phyloP scores from a whole-genome alignment of 2,113 vertebrate species.

The Bos javanicus region DNA sequence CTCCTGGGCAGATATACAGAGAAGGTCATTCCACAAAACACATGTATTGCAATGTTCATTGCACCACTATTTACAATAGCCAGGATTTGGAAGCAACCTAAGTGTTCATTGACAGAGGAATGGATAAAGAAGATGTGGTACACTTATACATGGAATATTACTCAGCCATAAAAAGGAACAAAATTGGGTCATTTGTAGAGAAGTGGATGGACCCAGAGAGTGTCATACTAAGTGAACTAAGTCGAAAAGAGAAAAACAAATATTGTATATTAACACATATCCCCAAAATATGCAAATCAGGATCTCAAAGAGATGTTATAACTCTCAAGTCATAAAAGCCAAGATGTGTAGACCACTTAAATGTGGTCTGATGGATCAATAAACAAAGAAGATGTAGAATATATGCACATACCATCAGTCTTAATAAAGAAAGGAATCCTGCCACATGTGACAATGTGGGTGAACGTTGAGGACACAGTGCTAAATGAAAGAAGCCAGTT shows the following conservation, averaged over 20 bases:
- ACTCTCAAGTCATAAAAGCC: not conserved
- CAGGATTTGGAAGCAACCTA: not conserved
- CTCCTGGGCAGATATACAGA: not conserved
- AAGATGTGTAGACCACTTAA: not conserved
- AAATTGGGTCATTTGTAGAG: not conserved
- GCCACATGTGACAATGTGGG: not conserved
- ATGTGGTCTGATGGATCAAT: not conserved
- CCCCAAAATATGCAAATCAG: not conserved
- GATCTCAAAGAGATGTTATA: not conserved
- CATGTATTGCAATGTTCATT: not conserved
- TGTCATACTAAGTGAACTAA: not conserved
- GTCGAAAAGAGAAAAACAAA: not conserved
- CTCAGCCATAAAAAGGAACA: not conserved
- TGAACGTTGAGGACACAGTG: not conserved
- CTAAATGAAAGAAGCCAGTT: not conserved
- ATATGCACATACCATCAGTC: not conserved
- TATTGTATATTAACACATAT: not conserved
- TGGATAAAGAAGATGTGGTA: not conserved
- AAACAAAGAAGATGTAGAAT: not conserved
- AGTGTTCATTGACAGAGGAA: not conserved
- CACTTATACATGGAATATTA: not conserved
- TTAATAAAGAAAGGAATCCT: not conserved
- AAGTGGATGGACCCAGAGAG: not conserved
- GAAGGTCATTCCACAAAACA: not conserved
- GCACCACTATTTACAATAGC: not conserved